phyloP scores from a whole-genome alignment of 2,113 vertebrate genomes.

The Sinocyclocheilus grahami region DNA sequence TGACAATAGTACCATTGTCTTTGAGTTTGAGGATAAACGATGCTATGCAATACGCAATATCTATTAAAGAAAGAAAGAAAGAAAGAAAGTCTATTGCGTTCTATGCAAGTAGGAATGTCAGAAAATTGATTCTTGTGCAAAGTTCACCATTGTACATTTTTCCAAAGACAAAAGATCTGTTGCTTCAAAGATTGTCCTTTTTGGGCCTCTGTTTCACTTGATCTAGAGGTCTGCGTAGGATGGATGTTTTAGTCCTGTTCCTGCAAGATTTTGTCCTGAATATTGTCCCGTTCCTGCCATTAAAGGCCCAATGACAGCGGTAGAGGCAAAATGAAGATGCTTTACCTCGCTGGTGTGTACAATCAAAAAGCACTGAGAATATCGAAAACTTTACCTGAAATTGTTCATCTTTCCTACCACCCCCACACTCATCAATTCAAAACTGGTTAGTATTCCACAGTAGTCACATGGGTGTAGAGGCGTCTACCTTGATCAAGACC shows the following conservation, averaged over 20 bases:
- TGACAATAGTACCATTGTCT: neutral
- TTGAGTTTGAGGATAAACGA: neutral
- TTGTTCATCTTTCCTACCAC: neutral
- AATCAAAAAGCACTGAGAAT: neutral
- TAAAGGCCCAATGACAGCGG: neutral
- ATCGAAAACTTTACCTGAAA: neutral
- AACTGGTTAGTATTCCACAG: neutral
- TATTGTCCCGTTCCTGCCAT: too few species aligned
- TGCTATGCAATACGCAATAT: neutral
- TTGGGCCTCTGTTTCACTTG: neutral
- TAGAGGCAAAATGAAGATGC: neutral
- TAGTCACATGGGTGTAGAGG: neutral
- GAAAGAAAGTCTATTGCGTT: neutral
- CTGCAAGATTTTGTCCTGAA: neutral
- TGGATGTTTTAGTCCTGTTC: neutral
- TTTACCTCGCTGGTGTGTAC: neutral
- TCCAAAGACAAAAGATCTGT: neutral
- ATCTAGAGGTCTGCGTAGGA: neutral
- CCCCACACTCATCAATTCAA: neutral
- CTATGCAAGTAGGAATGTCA: too few species aligned
- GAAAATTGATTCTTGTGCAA: too few species aligned
- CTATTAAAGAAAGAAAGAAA: too few species aligned
- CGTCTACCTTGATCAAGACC: neutral
- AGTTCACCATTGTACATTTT: neutral
- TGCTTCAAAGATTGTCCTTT: neutral